These are phyloP conservation scores for Camponotus fellah DNA, from an alignment of 2,888 invertebrate species.

Conservation along the genomic window DNA sequence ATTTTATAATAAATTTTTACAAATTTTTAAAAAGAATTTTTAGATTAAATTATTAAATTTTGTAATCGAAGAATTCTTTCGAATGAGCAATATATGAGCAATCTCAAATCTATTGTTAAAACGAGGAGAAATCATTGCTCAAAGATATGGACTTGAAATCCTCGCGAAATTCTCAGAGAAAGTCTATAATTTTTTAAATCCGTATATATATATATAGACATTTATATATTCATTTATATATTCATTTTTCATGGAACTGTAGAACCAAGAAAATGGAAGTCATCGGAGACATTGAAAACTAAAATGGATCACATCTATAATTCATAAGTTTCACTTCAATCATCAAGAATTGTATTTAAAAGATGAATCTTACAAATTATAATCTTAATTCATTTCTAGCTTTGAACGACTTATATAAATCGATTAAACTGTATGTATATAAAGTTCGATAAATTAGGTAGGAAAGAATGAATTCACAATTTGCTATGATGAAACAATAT, in stretches of 20 bases:
- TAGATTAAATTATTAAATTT: not conserved
- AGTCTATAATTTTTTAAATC: constrained; percentile 3
- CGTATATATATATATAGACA: not conserved
- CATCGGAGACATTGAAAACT: not conserved
- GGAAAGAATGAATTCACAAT: constrained; percentile 22
- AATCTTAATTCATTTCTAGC: constrained; percentile 13
- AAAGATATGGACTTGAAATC: constrained; percentile 26
- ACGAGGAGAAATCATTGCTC: constrained; percentile 19
- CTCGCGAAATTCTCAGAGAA: constrained; percentile 25
- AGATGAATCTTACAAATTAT: constrained; percentile 4
- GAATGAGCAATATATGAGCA: constrained; percentile 12
- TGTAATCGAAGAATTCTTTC: not conserved
- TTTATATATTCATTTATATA: too few species aligned
- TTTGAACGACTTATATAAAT: not conserved
- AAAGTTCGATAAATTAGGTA: constrained; percentile 5
- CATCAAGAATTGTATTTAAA: not conserved
- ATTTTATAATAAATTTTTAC: constrained; percentile 21
- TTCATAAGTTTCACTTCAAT: not conserved
- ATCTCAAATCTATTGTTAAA: constrained; percentile 5
- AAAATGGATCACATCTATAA: constrained; percentile 1
- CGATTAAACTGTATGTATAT: not conserved
- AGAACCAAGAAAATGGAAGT: constrained; percentile 7
- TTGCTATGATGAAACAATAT: constrained; percentile 26
- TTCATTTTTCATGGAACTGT: constrained; percentile 24
- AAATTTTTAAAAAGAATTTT: not conserved